These are phyloP conservation scores for Tholera decimalis DNA, from an alignment of 2,888 invertebrate genomes.

Conservation along the genomic window DNA sequence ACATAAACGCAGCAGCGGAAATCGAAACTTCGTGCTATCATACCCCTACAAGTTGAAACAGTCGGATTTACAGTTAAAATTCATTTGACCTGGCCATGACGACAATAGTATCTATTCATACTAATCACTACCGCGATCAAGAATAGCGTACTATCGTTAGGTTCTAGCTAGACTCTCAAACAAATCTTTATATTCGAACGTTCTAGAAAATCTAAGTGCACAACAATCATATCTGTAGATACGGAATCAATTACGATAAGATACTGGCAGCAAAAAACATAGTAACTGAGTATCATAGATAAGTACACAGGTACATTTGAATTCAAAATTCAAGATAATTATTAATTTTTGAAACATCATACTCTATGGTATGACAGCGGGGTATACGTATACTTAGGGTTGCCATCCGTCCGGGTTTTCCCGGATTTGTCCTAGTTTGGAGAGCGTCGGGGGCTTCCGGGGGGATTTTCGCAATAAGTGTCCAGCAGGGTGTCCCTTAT, in stretches of 20 bases:
- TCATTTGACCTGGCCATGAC: conserved; percentile 54
- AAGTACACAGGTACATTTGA: neutral
- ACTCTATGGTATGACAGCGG: no score
- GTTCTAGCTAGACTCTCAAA: conserved; percentile 15
- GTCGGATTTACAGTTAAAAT: conserved; percentile 63
- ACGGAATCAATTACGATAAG: conserved; percentile 62
- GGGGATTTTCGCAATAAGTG: no score
- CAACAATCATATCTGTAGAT: conserved; percentile 53
- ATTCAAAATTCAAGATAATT: no score
- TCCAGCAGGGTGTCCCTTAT: no score
- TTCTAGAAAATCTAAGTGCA: conserved; percentile 55
- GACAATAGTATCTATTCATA: conserved; percentile 47
- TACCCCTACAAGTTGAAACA: conserved; percentile 50
- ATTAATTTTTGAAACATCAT: no score
- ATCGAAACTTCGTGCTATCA: conserved; percentile 59
- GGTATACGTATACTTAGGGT: no score
- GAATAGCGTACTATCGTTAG: neutral
- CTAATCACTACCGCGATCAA: conserved; percentile 28
- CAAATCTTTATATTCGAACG: conserved; percentile 43
- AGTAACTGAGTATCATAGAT: neutral
- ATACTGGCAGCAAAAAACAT: conserved; percentile 40
- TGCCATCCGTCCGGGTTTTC: no score
- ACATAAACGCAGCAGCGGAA: conserved; percentile 54
- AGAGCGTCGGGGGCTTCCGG: no score
- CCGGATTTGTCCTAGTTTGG: no score